Percentiles rank a stretch among this genome's conserved stretches.
Evolutionary conservation across 2,113 vertebrate species (phyloP).

Genomic region (Seriola aureovittata): DNA sequence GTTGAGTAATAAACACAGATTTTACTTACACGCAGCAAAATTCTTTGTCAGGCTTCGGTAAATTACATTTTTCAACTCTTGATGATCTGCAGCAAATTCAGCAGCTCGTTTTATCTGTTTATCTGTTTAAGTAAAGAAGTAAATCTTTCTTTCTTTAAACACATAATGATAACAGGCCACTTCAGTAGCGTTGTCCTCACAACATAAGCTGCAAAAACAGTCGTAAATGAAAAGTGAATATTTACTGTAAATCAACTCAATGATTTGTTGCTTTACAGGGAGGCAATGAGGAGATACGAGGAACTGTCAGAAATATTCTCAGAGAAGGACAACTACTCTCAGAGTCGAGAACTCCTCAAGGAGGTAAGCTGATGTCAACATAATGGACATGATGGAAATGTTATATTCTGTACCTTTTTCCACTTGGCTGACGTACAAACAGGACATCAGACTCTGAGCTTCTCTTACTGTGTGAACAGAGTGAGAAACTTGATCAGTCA

Average conservation of each 20-base stretch:
- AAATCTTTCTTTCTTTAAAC: background rate
- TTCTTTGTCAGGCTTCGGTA: background rate
- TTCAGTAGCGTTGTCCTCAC: background rate
- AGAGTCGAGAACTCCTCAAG: conserved; percentile 90
- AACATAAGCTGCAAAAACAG: no score
- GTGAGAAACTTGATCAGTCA: conserved; percentile 10
- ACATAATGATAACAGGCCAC: background rate
- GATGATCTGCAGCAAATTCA: background rate
- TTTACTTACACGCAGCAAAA: background rate
- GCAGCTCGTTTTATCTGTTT: background rate
- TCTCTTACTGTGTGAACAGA: background rate
- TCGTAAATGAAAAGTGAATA: no score
- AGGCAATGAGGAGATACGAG: conserved; percentile 85
- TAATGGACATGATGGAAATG: background rate
- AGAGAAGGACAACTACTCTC: conserved; percentile 92
- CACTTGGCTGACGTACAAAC: background rate
- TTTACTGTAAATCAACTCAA: background rate
- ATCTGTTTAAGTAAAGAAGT: background rate
- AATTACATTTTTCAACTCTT: background rate
- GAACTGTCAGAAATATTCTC: conserved; percentile 90
- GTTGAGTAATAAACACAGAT: background rate
- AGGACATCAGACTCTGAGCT: background rate
- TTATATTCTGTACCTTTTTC: background rate
- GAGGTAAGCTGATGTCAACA: conserved; percentile 74
- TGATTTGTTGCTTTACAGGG: conserved; percentile 75